phyloP scores from a whole-genome alignment of 2,113 vertebrate species.

The Elgaria multicarinata region DNA sequence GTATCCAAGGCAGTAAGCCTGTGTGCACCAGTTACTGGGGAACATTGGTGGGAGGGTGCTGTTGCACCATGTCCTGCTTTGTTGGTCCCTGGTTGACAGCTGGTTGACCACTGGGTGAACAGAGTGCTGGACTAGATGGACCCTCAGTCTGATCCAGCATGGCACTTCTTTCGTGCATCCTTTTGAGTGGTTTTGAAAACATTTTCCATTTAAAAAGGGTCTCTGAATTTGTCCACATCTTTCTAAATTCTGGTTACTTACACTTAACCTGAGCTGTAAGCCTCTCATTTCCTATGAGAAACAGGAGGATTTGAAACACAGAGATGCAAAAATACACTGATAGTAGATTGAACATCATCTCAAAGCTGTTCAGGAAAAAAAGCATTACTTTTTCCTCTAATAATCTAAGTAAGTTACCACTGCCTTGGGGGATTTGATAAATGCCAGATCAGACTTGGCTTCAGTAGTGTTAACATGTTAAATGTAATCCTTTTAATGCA shows the following conservation, averaged over 20 bases:
- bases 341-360: not conserved
- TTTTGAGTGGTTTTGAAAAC: rapidly evolving
- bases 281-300: not conserved
- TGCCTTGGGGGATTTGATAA: slow-evolving; percentile 48
- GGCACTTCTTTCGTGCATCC: too few species aligned
- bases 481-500: slow-evolving; percentile 42
- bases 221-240: slow-evolving; percentile 10
- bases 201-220: not conserved
- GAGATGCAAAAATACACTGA: not conserved
- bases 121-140: too few species aligned
- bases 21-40: too few species aligned
- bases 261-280: slow-evolving; percentile 12
- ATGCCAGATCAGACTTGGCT: slow-evolving; percentile 39
- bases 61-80: too few species aligned
- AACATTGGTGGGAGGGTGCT: too few species aligned
- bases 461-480: slow-evolving; percentile 54
- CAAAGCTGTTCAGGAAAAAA: not conserved
- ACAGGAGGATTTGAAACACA: not conserved
- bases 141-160: too few species aligned
- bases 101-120: too few species aligned
- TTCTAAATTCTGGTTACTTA: slow-evolving; percentile 12
- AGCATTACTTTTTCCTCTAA: slow-evolving; percentile 1
- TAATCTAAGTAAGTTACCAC: slow-evolving; percentile 24
- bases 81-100: too few species aligned
- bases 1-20: too few species aligned